Conservation (phyloP, 2,797 vertebrate species). For the Arnoldichthys spilopterus region DNA sequence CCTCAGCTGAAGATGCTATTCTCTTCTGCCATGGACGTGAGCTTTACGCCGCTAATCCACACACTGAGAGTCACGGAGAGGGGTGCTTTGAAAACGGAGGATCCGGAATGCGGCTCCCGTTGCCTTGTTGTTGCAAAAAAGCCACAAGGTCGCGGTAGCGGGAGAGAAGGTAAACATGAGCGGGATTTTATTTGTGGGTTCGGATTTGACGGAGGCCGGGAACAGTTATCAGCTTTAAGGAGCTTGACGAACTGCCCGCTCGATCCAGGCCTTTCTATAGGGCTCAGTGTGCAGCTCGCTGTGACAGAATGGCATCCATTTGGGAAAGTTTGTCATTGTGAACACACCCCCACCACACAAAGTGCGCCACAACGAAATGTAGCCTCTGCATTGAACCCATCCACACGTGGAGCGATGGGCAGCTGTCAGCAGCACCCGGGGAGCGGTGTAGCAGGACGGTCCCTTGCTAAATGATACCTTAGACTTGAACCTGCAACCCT, state of each 20-base stretch:
- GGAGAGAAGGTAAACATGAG: constrained; percentile 14
- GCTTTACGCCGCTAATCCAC: constrained; percentile 8
- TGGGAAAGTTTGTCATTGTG: too few relatives aligned
- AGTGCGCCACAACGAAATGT: too few relatives aligned
- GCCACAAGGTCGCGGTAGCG: not conserved
- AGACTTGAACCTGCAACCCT: too few relatives aligned
- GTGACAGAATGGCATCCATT: constrained; percentile 28
- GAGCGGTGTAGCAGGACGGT: too few relatives aligned
- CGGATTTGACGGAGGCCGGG: not conserved
- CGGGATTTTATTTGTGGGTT: not conserved
- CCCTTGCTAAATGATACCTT: too few relatives aligned
- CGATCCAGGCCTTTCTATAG: not conserved
- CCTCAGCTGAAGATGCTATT: not conserved
- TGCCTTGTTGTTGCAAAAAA: not conserved
- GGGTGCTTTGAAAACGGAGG: not conserved
- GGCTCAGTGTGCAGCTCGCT: not conserved
- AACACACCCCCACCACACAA: too few relatives aligned
- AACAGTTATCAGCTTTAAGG: constrained; percentile 4
- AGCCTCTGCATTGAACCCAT: too few relatives aligned
- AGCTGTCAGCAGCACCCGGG: too few relatives aligned
- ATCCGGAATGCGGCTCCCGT: not conserved
- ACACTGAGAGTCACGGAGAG: not conserved
- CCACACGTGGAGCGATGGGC: too few relatives aligned
- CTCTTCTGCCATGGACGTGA: not conserved
- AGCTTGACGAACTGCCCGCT: not conserved